These are phyloP conservation scores for Tursiops truncatus DNA, from an alignment of 2,113 vertebrate species.

Conservation along the genomic window DNA sequence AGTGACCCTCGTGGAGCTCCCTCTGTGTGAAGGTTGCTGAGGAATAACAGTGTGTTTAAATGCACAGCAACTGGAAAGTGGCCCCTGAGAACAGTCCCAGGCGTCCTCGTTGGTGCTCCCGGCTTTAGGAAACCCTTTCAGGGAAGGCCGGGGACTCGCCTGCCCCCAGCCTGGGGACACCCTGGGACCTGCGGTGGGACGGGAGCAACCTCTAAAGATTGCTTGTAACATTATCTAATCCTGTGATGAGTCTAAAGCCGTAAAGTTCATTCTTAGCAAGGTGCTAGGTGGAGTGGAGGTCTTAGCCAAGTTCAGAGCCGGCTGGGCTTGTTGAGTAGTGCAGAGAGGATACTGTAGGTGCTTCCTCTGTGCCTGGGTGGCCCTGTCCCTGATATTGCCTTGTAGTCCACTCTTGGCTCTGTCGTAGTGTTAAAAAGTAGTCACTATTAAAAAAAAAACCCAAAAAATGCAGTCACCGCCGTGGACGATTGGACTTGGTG, in stretches of 20 bases:
- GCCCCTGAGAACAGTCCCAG: too few relatives aligned
- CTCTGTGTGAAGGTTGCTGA: neutral
- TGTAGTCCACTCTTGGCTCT: neutral
- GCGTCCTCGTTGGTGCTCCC: rapidly evolving
- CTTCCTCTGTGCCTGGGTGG: neutral
- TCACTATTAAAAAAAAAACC: neutral
- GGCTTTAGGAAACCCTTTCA: neutral
- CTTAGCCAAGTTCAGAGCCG: neutral
- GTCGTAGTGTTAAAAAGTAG: neutral
- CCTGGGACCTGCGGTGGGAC: neutral
- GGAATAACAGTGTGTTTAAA: rapidly evolving
- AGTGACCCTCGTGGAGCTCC: neutral
- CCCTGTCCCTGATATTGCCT: neutral
- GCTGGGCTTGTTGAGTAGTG: neutral
- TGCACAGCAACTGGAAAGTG: neutral
- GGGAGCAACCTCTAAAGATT: neutral
- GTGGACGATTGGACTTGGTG: neutral
- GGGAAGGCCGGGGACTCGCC: rapidly evolving
- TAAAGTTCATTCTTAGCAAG: neutral
- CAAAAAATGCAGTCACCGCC: neutral
- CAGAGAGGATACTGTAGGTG: neutral
- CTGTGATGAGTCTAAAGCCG: neutral
- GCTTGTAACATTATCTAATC: neutral
- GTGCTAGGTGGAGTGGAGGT: neutral
- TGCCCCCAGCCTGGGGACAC: rapidly evolving